Evolutionary conservation across 2,113 vertebrate genomes (phyloP).

Genomic region (Periophthalmodon schlosseri): DNA sequence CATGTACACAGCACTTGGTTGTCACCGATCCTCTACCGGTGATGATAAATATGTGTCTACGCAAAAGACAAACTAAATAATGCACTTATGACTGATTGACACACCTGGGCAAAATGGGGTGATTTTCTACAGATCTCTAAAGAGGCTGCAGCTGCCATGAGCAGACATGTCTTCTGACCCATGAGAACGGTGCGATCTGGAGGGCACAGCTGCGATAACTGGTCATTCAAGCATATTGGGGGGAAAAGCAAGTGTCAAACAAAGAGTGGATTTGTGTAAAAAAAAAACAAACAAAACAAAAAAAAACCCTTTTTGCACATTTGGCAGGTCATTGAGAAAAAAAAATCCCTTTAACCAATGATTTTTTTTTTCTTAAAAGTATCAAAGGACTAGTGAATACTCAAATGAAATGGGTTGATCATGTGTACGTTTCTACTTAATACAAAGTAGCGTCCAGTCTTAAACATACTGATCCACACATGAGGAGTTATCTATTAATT

Average conservation of each 20-base stretch:
- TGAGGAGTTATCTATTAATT: slow-evolving; percentile 27
- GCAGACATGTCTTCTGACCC: slow-evolving; percentile 88
- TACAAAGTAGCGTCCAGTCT: slow-evolving; percentile 20
- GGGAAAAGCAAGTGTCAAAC: neutral
- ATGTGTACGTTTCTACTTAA: slow-evolving; percentile 9
- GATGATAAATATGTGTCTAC: slow-evolving; percentile 59
- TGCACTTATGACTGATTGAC: slow-evolving; percentile 38
- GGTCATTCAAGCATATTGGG: slow-evolving; percentile 1
- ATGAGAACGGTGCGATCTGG: slow-evolving; percentile 82
- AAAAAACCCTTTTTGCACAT: neutral
- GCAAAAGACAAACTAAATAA: slow-evolving; percentile 49
- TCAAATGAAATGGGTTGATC: neutral
- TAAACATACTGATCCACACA: slow-evolving; percentile 30
- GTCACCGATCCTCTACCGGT: slow-evolving; percentile 45
- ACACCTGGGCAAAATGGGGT: slow-evolving; percentile 74
- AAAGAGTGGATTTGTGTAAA: neutral
- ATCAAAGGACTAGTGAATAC: neutral
- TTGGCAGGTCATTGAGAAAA: neutral
- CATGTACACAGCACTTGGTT: neutral
- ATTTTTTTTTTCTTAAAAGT: neutral
- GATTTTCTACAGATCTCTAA: slow-evolving; percentile 82
- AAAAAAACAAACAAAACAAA: neutral
- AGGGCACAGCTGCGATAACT: slow-evolving; percentile 89
- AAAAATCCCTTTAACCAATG: too few relatives aligned
- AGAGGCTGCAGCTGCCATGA: slow-evolving; percentile 85